Evolutionary conservation across 1,140 invertebrate species (phyloP).

Genomic region (Leptinotarsa texana): DNA sequence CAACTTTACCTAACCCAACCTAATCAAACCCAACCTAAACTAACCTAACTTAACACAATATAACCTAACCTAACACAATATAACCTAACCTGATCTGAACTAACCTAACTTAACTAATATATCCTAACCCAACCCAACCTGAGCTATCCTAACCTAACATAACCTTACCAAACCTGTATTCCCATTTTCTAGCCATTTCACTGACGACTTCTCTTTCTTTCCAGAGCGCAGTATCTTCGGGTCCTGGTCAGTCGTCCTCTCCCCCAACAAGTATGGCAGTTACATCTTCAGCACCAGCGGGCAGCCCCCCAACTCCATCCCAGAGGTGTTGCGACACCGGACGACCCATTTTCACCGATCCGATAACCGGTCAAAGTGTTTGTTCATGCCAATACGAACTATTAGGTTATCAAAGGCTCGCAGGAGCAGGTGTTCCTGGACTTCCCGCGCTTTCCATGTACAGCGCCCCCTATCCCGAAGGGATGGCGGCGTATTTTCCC

Average conservation of each 20-base stretch:
- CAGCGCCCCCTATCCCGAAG: slow-evolving; percentile 74
- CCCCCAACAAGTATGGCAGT: slow-evolving; percentile 61
- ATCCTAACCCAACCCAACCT: too few species aligned
- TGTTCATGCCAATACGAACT: slow-evolving; percentile 90
- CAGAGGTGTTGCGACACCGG: slow-evolving; percentile 89
- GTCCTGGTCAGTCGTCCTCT: slow-evolving; percentile 59
- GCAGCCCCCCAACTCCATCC: slow-evolving; percentile 54
- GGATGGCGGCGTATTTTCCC: slow-evolving; percentile 81
- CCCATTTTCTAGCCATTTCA: too few species aligned
- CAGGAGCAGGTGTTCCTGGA: slow-evolving; percentile 63
- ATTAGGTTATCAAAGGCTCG: slow-evolving; percentile 77
- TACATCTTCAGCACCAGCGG: slow-evolving; percentile 60
- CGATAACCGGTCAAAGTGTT: slow-evolving; percentile 87
- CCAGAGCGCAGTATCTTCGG: slow-evolving; percentile 58
- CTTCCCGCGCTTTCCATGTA: slow-evolving; percentile 70
- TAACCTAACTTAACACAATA: too few species aligned
- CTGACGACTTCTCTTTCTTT: slow-evolving; percentile 29
- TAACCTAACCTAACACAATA: too few species aligned
- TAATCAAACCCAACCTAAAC: too few species aligned
- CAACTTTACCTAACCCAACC: too few species aligned
- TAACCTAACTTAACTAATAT: too few species aligned
- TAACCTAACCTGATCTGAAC: too few species aligned
- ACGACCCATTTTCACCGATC: slow-evolving; percentile 87
- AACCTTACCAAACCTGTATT: too few species aligned
- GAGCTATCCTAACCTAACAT: too few species aligned